Base-by-base conservation (phyloP, 2,888 invertebrate species). In the Phyllotreta striolata region DNA sequence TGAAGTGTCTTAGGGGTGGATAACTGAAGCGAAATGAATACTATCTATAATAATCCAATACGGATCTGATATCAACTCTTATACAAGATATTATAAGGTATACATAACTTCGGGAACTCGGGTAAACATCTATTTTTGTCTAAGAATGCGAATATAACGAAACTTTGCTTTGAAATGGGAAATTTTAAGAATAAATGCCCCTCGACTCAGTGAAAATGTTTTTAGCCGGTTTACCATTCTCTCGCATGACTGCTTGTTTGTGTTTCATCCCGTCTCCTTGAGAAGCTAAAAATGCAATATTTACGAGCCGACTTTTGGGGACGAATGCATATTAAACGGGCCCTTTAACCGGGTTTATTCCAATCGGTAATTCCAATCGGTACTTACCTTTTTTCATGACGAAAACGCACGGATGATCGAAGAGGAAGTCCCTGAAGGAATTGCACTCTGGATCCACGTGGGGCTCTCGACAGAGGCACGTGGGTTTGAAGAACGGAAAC, bases 341-440 rank as follows among this genome's bases (percentile, higher is more conserved):
- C 10, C 37, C 43, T 24, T 9, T 56, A n/a, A 37, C 9, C 4
- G 13, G 14, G 13, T 3, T 41, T 34, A n/a, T n/a, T n/a, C n/a
- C n/a, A n/a, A n/a, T n/a, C n/a, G n/a, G n/a, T n/a, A n/a, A n/a
- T n/a, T n/a, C n/a, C n/a, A n/a, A n/a, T n/a, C n/a, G n/a, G n/a
- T 24, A 73, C 85, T 83, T 82, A 95, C 95, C 95, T 88, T 93
- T 94, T 83, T 92, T 93, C 79, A 89, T 87, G 73, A 93, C 94
- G 82, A 92, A 92, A 77, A 92, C 91, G 85, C 95, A 95, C 68
- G 95, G 95, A 85, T 95, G 95, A 83, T 95, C 95, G 83, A 95
- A 95, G 73, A 95, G 87, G 83, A 94, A 95, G 85, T 94, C 93
- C 80, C 93, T 89, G 86, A 95, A 95, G 79, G 92, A 91, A 85